Percentiles rank a stretch among this genome's conserved stretches.
These are phyloP conservation scores for Calephelis nemesis DNA, from an alignment of 1,140 invertebrate genomes.

Conservation along the genomic window DNA sequence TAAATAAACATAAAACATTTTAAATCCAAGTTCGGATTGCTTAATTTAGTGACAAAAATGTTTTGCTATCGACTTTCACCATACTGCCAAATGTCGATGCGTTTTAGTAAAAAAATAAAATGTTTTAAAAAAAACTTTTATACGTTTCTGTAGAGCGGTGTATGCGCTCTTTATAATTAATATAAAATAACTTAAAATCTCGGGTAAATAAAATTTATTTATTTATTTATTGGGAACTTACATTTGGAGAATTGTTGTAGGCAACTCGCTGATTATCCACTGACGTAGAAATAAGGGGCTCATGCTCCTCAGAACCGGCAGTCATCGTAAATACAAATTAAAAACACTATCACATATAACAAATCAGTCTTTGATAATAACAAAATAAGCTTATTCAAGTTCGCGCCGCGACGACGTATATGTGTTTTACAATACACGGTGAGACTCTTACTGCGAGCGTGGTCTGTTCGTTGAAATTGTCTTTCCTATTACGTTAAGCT, in stretches of 20 bases:
- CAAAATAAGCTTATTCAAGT: slow-evolving; percentile 27
- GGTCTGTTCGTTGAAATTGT: background rate
- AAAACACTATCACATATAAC: slow-evolving; percentile 29
- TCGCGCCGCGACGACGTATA: background rate
- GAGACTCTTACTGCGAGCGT: slow-evolving; percentile 7
- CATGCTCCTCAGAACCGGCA: slow-evolving; percentile 65
- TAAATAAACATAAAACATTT: too few relatives aligned
- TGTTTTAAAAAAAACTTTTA: too few relatives aligned
- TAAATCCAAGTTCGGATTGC: too few relatives aligned
- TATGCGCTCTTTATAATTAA: background rate
- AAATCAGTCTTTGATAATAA: slow-evolving; percentile 22
- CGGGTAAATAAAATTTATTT: background rate
- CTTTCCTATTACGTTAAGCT: background rate
- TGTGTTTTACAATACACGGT: slow-evolving; percentile 10
- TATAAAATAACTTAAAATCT: background rate
- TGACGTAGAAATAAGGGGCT: slow-evolving; percentile 64
- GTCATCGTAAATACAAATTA: slow-evolving; percentile 55
- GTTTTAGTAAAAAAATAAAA: too few relatives aligned
- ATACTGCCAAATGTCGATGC: too few relatives aligned
- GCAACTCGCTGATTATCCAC: slow-evolving; percentile 68
- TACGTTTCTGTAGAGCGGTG: too few relatives aligned
- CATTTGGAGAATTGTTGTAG: slow-evolving; percentile 61
- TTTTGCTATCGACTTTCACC: too few relatives aligned
- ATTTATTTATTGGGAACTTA: slow-evolving; percentile 32
- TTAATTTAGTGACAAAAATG: too few relatives aligned